phyloP scores from a whole-genome alignment of 2,113 vertebrate genomes.

The Rhodinocichla rosea region DNA sequence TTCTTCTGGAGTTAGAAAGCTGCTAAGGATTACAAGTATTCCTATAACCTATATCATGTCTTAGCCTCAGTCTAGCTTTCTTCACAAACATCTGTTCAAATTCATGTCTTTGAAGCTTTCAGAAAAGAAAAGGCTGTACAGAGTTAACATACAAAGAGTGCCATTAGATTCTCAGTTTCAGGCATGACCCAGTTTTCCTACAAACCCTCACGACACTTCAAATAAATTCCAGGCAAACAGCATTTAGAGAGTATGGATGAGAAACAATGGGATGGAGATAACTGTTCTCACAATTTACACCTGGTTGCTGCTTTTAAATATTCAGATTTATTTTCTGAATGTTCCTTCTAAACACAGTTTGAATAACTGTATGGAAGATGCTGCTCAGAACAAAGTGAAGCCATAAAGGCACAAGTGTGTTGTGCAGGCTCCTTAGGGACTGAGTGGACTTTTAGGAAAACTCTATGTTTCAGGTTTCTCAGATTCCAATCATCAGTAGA shows the following conservation, averaged over 20 bases:
- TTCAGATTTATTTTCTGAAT: neutral
- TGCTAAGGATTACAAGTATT: neutral
- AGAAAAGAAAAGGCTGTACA: neutral
- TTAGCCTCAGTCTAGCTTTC: neutral
- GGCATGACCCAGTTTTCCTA: neutral
- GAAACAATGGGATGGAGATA: neutral
- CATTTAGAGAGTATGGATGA: neutral
- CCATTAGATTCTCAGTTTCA: neutral
- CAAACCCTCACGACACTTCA: rapidly evolving
- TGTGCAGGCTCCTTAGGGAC: neutral
- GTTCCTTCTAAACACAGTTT: neutral
- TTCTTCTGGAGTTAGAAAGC: neutral
- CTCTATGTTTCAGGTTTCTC: neutral
- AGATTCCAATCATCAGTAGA: neutral
- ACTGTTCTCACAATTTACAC: neutral
- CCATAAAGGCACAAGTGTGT: neutral
- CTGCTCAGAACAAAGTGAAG: neutral
- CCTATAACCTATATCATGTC: neutral
- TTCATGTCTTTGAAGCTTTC: neutral
- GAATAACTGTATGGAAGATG: neutral
- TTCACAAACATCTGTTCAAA: neutral
- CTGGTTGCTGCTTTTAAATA: neutral
- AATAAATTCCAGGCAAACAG: neutral
- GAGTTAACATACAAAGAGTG: neutral
- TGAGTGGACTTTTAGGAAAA: neutral